A percentile compares a stretch with the other conserved stretches of the same genome.
phyloP scores from a whole-genome alignment of 2,797 vertebrate genomes.

The Eulemur mongoz region DNA sequence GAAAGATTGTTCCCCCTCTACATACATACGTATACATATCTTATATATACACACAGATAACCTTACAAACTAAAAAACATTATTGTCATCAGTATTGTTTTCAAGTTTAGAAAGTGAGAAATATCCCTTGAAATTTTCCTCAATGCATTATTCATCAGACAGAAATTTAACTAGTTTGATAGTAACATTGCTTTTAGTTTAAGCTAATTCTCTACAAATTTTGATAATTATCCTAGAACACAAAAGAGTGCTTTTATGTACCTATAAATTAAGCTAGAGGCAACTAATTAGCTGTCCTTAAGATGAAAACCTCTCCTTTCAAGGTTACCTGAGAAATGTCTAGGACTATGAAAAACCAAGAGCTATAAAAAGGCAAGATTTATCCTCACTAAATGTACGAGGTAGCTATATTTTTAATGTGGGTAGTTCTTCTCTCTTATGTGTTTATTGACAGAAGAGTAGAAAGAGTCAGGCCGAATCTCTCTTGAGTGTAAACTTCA shows the following conservation, averaged over 20 bases:
- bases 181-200: conserved; percentile 25
- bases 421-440: not conserved
- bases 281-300: not conserved
- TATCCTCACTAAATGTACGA: not conserved
- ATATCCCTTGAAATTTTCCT: not conserved
- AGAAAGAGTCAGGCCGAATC: not conserved
- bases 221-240: not conserved
- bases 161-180: not conserved
- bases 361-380: not conserved
- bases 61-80: not conserved
- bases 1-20: not conserved
- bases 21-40: not conserved
- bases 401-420: not conserved
- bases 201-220: not conserved
- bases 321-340: not conserved
- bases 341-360: not conserved
- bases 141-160: not conserved
- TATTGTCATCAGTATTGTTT: not conserved
- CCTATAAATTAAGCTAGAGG: not conserved
- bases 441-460: not conserved
- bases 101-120: not conserved
- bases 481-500: not conserved
- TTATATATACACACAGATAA: not conserved
- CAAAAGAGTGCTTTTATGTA: not conserved
- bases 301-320: not conserved